Base-by-base conservation (phyloP, 2,113 vertebrate species). In the Elephas maximus region DNA sequence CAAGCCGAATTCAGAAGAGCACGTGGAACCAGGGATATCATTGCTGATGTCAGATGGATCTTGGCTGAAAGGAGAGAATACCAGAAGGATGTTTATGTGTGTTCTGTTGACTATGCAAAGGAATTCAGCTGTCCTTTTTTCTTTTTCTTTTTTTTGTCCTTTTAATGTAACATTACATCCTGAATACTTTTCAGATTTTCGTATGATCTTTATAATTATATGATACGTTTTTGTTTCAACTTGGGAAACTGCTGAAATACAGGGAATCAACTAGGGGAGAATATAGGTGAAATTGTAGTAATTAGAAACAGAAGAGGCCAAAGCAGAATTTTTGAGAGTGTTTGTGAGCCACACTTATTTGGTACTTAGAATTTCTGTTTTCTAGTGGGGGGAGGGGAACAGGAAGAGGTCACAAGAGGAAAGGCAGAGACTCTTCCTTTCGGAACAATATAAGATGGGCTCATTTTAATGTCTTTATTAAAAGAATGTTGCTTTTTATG, bases 381-480 rank as follows among this genome's bases (percentile, higher is more conserved):
- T 81, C 71, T 86, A 24, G 6, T 91, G 1, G 15, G 7, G 2
- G 33, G 69, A 74, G 17, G 37, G 30, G n/a, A 93, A 20, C 44
- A n/a, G 86, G 73, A 84, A 87, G 37, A 83, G 37, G 30, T 91
- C 33, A 53, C 88, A 30, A 92, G 63, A 95, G 41, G 67, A 77
- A 90, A 84, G 90, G 71, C 8, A 69, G 15, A 44, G 23, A 87
- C 24, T 91, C 53, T 93, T 87, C 67, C 57, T 83, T 81, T 89
- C 95, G 62, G 79, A 94, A 80, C 24, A 91, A 3, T 74, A 12
- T 80, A 69, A 73, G 53, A 90, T 84, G 60, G 62, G 20, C 21
- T 96, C 11, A 12, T 76, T 88, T 90, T 82, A 83, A 93, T 94
- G 45, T 92, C 48, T 91, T 94, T 91, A 76, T 88, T 95, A 82